Conservation (phyloP, 1,140 invertebrate genomes). For the Bombus sylvicola region DNA sequence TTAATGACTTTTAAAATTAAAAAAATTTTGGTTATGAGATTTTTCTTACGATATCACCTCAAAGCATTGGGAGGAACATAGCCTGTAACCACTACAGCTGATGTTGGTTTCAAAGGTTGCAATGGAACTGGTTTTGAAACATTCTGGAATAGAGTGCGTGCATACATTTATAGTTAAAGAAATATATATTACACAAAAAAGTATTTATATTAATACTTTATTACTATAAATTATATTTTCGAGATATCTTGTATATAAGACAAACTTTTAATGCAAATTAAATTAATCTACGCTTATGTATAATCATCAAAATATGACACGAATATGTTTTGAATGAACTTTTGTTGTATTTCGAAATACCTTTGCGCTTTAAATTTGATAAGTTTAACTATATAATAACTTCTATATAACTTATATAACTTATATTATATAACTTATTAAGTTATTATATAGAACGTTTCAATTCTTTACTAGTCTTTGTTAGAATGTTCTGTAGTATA, state of each 20-base stretch:
- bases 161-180: neutral
- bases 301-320: neutral
- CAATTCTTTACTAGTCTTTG: neutral
- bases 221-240: neutral
- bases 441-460: too few relatives aligned
- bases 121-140: slow-evolving; percentile 60
- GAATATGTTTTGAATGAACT: neutral
- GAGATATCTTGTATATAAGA: neutral
- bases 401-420: too few relatives aligned
- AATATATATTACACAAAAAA: neutral
- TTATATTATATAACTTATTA: too few relatives aligned
- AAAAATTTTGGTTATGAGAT: neutral
- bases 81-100: slow-evolving; percentile 76
- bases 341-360: neutral
- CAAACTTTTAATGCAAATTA: neutral
- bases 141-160: slow-evolving; percentile 66
- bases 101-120: slow-evolving; percentile 73
- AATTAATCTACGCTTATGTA: neutral
- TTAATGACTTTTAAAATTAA: neutral
- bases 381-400: too few relatives aligned
- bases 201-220: neutral
- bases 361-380: neutral
- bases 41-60: slow-evolving; percentile 36
- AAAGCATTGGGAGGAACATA: slow-evolving; percentile 74
- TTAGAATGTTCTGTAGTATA: neutral